Evolutionary conservation across 2,797 vertebrate species (phyloP).

Genomic region (Sebastes nivosus): DNA sequence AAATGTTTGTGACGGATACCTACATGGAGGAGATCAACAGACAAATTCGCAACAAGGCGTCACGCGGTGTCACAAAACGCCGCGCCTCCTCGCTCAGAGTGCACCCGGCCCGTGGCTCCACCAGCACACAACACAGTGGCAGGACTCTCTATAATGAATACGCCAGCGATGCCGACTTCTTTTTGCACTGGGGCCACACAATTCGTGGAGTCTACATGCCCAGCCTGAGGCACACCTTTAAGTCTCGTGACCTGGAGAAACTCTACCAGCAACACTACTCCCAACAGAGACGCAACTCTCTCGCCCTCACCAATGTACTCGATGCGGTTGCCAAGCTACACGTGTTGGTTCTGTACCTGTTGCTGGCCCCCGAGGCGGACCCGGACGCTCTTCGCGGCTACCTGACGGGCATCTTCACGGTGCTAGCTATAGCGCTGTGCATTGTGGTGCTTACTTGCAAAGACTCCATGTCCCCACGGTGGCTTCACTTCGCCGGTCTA

Average conservation of each 20-base stretch:
- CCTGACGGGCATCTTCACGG: constrained; percentile 79
- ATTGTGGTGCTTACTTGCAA: constrained; percentile 68
- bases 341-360: constrained; percentile 79
- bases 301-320: constrained; percentile 80
- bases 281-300: constrained; percentile 80
- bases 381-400: constrained; percentile 63
- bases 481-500: constrained; percentile 80
- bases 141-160: constrained; percentile 37
- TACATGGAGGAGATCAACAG: constrained; percentile 84
- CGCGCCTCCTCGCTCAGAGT: constrained; percentile 75
- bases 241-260: constrained; percentile 80
- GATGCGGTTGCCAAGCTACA: constrained; percentile 82
- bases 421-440: constrained; percentile 69
- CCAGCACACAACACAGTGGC: constrained; percentile 29
- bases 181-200: constrained; percentile 74
- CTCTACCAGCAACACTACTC: constrained; percentile 85
- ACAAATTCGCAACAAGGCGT: constrained; percentile 80
- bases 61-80: constrained; percentile 74
- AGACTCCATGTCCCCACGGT: constrained; percentile 74
- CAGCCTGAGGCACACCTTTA: constrained; percentile 81
- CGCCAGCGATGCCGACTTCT: constrained; percentile 80
- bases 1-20: constrained; percentile 80
- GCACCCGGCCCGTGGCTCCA: constrained; percentile 67
- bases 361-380: constrained; percentile 61
- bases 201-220: constrained; percentile 76